Conservation (phyloP, 2,888 invertebrate genomes). For the Drosophila helvetica region DNA sequence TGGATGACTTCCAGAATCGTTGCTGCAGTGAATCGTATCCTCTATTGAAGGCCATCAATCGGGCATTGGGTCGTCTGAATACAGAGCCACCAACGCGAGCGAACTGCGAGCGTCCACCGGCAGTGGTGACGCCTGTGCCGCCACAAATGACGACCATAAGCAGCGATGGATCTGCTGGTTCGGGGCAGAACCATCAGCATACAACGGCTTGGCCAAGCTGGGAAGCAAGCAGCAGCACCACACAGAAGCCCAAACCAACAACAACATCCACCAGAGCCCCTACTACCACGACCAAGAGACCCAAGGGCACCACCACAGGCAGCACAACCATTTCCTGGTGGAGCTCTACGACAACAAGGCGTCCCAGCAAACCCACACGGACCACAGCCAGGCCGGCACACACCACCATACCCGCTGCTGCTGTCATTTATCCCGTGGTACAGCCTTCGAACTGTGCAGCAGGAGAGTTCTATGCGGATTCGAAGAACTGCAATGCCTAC, state of each 20-base stretch:
- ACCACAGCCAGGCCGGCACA: constrained; percentile 64
- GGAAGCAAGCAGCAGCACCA: constrained; percentile 65
- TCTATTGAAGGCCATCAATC: constrained; percentile 90
- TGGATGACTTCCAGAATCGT: constrained; percentile 93
- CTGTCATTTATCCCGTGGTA: constrained; percentile 84
- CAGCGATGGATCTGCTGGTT: constrained; percentile 84
- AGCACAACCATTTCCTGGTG: constrained; percentile 84
- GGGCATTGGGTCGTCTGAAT: constrained; percentile 88
- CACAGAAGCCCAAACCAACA: constrained; percentile 37
- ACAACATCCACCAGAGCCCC: constrained; percentile 56
- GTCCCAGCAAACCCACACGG: constrained; percentile 56
- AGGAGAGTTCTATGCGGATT: constrained; percentile 86
- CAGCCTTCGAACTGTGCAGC: constrained; percentile 83
- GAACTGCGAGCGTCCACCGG: constrained; percentile 89
- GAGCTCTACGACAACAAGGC: constrained; percentile 71
- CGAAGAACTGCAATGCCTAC: constrained; percentile 89
- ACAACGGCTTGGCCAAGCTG: constrained; percentile 80
- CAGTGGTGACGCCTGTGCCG: constrained; percentile 90
- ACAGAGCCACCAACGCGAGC: constrained; percentile 85
- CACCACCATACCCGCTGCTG: constrained; percentile 84
- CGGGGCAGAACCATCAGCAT: constrained; percentile 68
- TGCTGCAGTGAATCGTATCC: constrained; percentile 93
- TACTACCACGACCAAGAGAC: constrained; percentile 69
- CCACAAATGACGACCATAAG: constrained; percentile 89
- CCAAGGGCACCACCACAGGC: constrained; percentile 24